These are phyloP conservation scores for Epiblema foenella DNA, from an alignment of 2,888 invertebrate species.

Conservation along the genomic window DNA sequence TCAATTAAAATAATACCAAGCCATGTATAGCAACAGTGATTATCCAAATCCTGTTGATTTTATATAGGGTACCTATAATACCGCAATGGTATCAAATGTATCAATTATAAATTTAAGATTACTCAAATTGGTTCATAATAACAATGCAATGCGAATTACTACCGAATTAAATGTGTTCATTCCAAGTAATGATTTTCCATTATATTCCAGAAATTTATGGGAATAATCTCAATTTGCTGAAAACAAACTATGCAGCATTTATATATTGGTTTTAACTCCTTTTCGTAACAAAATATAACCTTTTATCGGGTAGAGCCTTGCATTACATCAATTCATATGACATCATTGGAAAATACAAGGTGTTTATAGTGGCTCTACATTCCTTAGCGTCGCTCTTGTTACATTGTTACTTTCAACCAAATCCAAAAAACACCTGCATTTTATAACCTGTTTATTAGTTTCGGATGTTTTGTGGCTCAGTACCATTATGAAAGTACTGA, in stretches of 20 bases:
- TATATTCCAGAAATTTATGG: neutral
- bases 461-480: neutral
- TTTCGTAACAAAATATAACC: neutral
- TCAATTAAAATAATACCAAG: slow-evolving; percentile 3
- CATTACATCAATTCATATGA: neutral
- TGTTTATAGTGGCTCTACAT: no score
- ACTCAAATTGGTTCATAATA: slow-evolving; percentile 46
- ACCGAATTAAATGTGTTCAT: slow-evolving; percentile 60
- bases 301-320: slow-evolving; percentile 2
- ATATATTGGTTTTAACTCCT: neutral
- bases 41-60: slow-evolving; percentile 19
- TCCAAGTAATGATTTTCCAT: slow-evolving; percentile 47
- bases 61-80: slow-evolving; percentile 10
- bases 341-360: neutral
- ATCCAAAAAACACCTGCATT: neutral
- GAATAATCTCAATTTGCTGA: neutral
- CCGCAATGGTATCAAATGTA: slow-evolving; percentile 19
- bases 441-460: neutral
- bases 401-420: slow-evolving; percentile 26
- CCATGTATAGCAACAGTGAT: neutral
- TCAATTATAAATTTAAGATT: slow-evolving; percentile 13
- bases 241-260: no score
- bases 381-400: neutral
- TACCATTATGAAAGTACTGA: neutral
- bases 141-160: slow-evolving; percentile 51